Percentiles rank a stretch among this genome's conserved stretches.
Conservation (phyloP, 2,797 vertebrate genomes). For the Centroberyx gerrardi region DNA sequence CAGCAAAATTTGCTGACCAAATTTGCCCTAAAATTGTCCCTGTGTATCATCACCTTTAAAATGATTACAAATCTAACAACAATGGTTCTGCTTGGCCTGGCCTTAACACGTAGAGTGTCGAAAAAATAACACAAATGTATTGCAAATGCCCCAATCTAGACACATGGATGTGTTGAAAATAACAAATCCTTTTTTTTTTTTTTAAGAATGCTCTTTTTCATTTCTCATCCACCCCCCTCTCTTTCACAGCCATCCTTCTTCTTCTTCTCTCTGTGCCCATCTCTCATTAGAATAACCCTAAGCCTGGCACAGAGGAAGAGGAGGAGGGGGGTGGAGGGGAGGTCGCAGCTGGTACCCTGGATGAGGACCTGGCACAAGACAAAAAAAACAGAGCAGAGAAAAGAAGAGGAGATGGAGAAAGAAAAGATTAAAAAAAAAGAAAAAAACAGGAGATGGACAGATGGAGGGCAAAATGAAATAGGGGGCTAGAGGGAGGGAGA, state of each 20-base stretch:
- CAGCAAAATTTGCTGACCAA: too few relatives aligned
- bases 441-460: slow-evolving; percentile 73
- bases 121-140: too few relatives aligned
- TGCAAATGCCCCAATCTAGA: too few relatives aligned
- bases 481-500: slow-evolving; percentile 60
- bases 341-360: slow-evolving; percentile 73
- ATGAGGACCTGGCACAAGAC: slow-evolving; percentile 67
- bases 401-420: slow-evolving; percentile 52
- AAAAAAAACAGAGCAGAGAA: slow-evolving; percentile 50
- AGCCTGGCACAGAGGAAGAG: slow-evolving; percentile 57
- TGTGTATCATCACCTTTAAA: too few relatives aligned
- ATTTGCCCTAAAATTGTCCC: too few relatives aligned
- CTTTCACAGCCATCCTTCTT: neutral
- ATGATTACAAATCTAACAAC: too few relatives aligned
- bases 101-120: too few relatives aligned
- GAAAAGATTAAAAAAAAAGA: slow-evolving; percentile 37
- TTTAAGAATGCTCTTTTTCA: too few relatives aligned
- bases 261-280: slow-evolving; percentile 24
- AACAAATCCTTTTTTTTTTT: too few relatives aligned
- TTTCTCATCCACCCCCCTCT: too few relatives aligned
- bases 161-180: too few relatives aligned
- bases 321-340: slow-evolving; percentile 67
- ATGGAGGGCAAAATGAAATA: slow-evolving; percentile 75
- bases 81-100: too few relatives aligned
- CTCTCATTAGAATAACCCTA: slow-evolving; percentile 41